Evolutionary conservation across 2,113 vertebrate species (phyloP).

Genomic region (Esox niger): DNA sequence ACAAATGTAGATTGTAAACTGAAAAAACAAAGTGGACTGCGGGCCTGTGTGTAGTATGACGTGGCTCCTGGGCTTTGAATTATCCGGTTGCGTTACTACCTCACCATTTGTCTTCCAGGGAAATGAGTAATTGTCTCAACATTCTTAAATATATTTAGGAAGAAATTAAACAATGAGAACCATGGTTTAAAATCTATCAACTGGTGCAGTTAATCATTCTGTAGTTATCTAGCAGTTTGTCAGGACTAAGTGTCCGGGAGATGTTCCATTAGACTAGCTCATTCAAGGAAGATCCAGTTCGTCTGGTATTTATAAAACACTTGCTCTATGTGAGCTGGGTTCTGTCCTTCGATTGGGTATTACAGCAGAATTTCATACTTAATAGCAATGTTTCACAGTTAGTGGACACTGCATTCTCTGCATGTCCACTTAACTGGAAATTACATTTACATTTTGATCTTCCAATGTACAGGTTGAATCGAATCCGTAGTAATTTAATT

Average conservation of each 20-base stretch:
- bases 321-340: too few relatives aligned
- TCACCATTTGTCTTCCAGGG: neutral
- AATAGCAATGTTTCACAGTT: too few relatives aligned
- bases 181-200: neutral
- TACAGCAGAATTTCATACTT: neutral
- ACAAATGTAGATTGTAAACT: constrained; percentile 21
- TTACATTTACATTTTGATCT: neutral
- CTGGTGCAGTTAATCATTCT: neutral
- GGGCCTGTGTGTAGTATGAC: neutral
- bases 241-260: too few relatives aligned
- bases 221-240: too few relatives aligned
- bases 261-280: neutral
- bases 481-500: too few relatives aligned
- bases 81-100: neutral
- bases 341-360: neutral
- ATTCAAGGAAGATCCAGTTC: neutral
- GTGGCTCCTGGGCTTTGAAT: neutral
- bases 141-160: neutral
- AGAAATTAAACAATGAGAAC: neutral
- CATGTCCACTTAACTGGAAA: too few relatives aligned
- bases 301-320: too few relatives aligned
- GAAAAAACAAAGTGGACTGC: constrained; percentile 24
- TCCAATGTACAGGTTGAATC: neutral
- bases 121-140: neutral
- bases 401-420: too few relatives aligned